Evolutionary conservation across 2,113 vertebrate species (phyloP).

Genomic region (Spermophilus dauricus): DNA sequence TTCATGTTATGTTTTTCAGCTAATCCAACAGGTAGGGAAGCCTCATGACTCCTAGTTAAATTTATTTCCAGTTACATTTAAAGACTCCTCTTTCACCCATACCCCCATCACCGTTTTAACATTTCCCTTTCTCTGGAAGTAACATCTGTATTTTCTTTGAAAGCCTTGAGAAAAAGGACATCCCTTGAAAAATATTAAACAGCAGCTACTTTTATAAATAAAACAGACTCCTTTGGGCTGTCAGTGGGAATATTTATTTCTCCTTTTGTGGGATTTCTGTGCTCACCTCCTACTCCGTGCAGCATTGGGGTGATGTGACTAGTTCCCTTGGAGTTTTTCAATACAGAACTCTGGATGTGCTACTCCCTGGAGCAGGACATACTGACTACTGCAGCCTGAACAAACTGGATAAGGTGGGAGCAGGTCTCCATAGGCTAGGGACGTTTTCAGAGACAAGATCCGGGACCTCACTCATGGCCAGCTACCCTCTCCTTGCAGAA

Average conservation of each 20-base stretch:
- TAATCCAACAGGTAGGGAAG: neutral
- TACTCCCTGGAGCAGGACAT: neutral
- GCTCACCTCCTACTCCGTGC: fast-evolving
- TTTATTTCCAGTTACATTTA: constrained; percentile 17
- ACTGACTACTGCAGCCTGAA: neutral
- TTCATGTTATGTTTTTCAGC: neutral
- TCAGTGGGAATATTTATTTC: neutral
- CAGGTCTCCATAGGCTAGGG: neutral
- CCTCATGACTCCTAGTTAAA: constrained; percentile 4
- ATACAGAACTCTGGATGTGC: neutral
- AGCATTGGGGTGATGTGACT: fast-evolving
- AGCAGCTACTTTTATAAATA: neutral
- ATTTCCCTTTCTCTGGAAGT: constrained; percentile 18
- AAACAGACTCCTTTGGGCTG: neutral
- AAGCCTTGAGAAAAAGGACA: neutral
- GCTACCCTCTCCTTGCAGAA: fast-evolving
- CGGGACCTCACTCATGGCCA: no score
- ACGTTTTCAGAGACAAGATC: neutral
- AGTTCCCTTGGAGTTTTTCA: fast-evolving
- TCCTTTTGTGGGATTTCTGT: fast-evolving
- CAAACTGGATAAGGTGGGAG: neutral
- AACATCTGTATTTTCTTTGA: constrained; percentile 5
- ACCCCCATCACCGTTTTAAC: neutral
- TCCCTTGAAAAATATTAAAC: constrained; percentile 13
- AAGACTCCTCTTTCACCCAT: neutral